Evolutionary conservation across 2,797 vertebrate genomes (phyloP), one percentile per base, ranked within the genome.

Genomic region (Sebastes trivittatus): DNA sequence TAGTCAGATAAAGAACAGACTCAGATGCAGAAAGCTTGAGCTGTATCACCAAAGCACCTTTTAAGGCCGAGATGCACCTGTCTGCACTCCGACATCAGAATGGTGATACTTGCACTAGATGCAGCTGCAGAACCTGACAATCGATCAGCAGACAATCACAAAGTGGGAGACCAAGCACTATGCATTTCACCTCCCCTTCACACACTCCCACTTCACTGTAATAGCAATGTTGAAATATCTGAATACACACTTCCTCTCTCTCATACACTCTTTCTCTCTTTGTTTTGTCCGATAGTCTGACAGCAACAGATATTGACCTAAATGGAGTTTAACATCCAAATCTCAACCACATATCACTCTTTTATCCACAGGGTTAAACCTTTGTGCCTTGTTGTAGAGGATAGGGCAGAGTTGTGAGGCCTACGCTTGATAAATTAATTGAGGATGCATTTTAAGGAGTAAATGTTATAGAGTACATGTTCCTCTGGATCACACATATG

Each of bases 171-270:
- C 52, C 64, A 42, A 23, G 49, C 6, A 36, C 34, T 52, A 34
- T 54, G 62, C 34, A 54, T 83, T 30, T 73, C 42, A 70, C 7
- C 80, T 59, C n/a, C 5, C 7, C 49, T 65, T 66, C 9, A 68
- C 30, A 54, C 80, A 78, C 83, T 78, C 86, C 84, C 72, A 84
- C 88, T 55, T 64, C 7, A 63, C 70, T 64, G 62, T 42, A n/a
- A 69, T 1, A 78, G 61, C 64, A 82, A 66, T 89, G 74, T 55
- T 79, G 76, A 78, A 86, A 92, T 82, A 83, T 23, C 76, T 71
- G 61, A 13, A 74, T 74, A 87, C 80, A 76, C 86, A 90, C 92
- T 89, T 93, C 90, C 87, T 88, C 77, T 91, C 60, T 85, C 30
- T 2, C 68, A 46, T n/a, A 10, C 23, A 62, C 7, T 29, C 58